These are phyloP conservation scores for Crocidura indochinensis DNA, from an alignment of 2,797 vertebrate species.

Conservation along the genomic window DNA sequence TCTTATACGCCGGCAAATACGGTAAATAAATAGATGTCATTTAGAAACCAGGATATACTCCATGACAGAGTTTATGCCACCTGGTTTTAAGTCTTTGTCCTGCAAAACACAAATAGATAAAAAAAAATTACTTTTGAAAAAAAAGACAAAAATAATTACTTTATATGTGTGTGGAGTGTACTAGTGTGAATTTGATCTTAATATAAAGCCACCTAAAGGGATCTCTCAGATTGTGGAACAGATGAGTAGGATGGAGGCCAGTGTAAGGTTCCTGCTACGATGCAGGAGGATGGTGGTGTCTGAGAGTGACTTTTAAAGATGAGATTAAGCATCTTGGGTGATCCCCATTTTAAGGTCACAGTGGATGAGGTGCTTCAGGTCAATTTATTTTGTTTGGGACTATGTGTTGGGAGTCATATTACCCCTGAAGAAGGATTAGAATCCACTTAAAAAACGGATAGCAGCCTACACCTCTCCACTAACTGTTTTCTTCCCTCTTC, in stretches of 20 bases:
- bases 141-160: too few species aligned
- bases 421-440: conserved; percentile 82
- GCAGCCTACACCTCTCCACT: conserved; percentile 84
- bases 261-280: too few species aligned
- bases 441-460: conserved; percentile 86
- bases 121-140: too few species aligned
- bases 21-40: too few species aligned
- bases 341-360: conserved; percentile 23
- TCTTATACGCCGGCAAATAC: too few species aligned
- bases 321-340: background rate
- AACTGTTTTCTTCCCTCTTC: conserved; percentile 81
- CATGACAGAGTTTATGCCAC: too few species aligned
- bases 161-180: too few species aligned
- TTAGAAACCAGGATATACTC: too few species aligned
- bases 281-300: too few species aligned
- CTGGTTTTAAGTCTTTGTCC: too few species aligned
- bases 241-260: background rate
- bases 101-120: too few species aligned
- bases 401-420: conserved; percentile 80
- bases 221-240: background rate
- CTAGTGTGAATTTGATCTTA: background rate
- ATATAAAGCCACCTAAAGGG: background rate
- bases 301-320: background rate
- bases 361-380: background rate
- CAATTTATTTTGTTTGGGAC: conserved; percentile 59